Evolutionary conservation across 1,140 invertebrate genomes (phyloP), one percentile per base, ranked within the genome.

Genomic region (Drosophila bocki): DNA sequence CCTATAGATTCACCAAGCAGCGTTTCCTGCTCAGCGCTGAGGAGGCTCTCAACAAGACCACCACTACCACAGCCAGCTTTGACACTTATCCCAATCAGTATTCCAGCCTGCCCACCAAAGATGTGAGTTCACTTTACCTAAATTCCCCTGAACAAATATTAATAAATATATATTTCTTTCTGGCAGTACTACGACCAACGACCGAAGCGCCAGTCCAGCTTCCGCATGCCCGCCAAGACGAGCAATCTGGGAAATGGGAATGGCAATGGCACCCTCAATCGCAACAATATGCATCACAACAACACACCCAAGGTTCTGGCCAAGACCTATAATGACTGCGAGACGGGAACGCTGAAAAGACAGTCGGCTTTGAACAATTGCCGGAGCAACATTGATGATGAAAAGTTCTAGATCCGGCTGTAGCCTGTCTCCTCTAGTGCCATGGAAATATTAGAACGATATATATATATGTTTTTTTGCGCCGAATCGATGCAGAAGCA

Each of bases 1-100:
- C 85, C 33, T 93, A 71, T 44, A 69, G 75, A 9, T 69, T 80
- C 17, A 75, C 85, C 19, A 75, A 87, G 3, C 54, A 62, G 12
- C 68, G 81, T 0, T 87, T 71, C 37, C 54, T 82, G 32, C 48
- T 70, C 0, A 78, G 69, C 11, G 68, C 59, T 3, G 75, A 87
- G 50, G 75, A 88, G 68, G 74, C 78, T 1, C 67, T 92, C 67
- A 93, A 58, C 35, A 88, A 85, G 45, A 92, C 92, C 45, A 92
- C 80, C 0, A 91, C 91, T 6, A 91, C 91, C 15, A 85, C 80
- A 13, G 95, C 95, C 53, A 96, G 96, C 91, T 97, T 97, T 80
- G 96, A 97, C 57, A 95, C 95, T 1, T 96, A 96, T 83, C 96
- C 96, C 80, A 97, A 97, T 92, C 96, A 96, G 65, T 97, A 97